Percentiles rank a stretch among this genome's conserved stretches.
These are phyloP conservation scores for Columba livia DNA, from an alignment of 2,113 vertebrate species.

Conservation along the genomic window DNA sequence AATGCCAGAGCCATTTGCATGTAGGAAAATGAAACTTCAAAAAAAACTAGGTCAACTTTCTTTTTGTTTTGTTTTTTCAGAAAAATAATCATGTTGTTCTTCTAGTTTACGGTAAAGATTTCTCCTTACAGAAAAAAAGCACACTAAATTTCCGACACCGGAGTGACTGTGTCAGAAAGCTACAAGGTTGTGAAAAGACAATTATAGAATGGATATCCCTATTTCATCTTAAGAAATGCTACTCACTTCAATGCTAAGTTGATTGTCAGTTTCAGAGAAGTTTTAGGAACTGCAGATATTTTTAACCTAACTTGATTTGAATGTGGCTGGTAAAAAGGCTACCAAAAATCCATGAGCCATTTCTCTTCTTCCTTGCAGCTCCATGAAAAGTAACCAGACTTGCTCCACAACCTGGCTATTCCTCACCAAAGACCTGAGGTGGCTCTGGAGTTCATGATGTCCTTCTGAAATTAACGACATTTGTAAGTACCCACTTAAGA, in stretches of 20 bases:
- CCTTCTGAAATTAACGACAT: rapidly evolving
- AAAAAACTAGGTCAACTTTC: neutral
- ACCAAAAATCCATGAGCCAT: neutral
- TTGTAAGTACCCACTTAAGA: neutral
- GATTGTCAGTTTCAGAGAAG: neutral
- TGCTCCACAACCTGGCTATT: neutral
- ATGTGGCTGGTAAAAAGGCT: neutral
- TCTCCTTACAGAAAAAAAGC: neutral
- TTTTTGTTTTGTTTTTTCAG: neutral
- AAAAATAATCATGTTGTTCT: neutral
- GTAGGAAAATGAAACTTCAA: neutral
- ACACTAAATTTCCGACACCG: neutral
- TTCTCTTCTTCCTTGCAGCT: neutral
- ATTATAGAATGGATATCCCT: neutral
- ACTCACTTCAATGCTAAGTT: neutral
- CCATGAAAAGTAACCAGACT: neutral
- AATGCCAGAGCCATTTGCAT: neutral
- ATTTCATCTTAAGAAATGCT: neutral
- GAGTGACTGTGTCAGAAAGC: neutral
- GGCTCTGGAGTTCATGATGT: neutral
- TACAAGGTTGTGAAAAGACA: neutral
- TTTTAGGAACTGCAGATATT: neutral
- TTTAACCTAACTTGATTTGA: neutral
- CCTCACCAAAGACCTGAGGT: neutral
- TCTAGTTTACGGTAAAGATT: neutral